A percentile compares a stretch with the other conserved stretches of the same genome.
Evolutionary conservation across 2,888 invertebrate genomes (phyloP).

Genomic region (Oxycera nigricornis): DNA sequence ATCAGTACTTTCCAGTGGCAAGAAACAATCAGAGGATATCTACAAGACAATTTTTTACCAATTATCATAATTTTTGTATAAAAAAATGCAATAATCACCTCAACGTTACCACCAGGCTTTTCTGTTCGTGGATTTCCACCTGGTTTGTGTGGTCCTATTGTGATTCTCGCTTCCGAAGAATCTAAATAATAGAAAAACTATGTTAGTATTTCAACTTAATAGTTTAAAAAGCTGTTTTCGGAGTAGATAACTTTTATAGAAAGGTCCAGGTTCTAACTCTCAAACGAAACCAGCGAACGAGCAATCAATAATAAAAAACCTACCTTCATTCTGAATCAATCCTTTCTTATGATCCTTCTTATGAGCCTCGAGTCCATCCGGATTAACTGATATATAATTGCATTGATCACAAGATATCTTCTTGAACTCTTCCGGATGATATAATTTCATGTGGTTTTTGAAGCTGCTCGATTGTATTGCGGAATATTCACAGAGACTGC

Average conservation of each 20-base stretch:
- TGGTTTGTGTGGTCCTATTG: conserved; percentile 50
- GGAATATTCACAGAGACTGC: conserved; percentile 72
- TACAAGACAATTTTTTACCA: conserved; percentile 38
- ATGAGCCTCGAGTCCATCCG: conserved; percentile 53
- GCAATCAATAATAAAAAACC: background rate
- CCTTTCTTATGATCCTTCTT: conserved; percentile 58
- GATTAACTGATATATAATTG: conserved; percentile 55
- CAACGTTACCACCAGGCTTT: conserved; percentile 51
- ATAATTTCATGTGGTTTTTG: conserved; percentile 68
- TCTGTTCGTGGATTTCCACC: conserved; percentile 45
- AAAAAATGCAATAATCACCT: conserved; percentile 48
- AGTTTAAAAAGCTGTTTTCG: too few species aligned
- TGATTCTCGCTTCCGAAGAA: conserved; percentile 52
- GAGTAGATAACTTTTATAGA: too few species aligned
- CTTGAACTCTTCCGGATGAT: conserved; percentile 63
- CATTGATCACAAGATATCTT: conserved; percentile 57
- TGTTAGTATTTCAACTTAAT: too few species aligned
- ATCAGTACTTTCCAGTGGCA: conserved; percentile 58
- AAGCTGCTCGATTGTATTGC: conserved; percentile 74
- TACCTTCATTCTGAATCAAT: conserved; percentile 55
- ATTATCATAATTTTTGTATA: background rate
- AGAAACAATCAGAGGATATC: conserved; percentile 58
- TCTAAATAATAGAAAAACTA: too few species aligned
- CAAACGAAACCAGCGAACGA: too few species aligned
- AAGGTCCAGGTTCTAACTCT: too few species aligned